Percentiles rank a stretch among this genome's conserved stretches.
phyloP scores from a whole-genome alignment of 2,888 invertebrate genomes.

The Torymus texanus region DNA sequence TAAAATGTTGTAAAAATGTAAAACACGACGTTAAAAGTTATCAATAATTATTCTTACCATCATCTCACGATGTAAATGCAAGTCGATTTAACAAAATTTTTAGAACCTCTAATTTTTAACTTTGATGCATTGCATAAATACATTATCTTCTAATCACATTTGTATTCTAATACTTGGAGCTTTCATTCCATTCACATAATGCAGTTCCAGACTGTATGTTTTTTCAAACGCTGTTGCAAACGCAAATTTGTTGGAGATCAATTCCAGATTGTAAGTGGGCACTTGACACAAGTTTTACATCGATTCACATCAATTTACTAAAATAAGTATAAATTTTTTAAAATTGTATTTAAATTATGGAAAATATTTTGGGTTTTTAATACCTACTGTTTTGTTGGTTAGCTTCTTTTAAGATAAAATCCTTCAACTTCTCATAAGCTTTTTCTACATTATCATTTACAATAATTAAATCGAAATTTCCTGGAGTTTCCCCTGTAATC shows the following conservation, averaged over 20 bases:
- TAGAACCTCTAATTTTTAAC: conserved; percentile 6
- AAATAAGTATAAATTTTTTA: conserved; percentile 24
- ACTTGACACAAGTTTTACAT: conserved; percentile 32
- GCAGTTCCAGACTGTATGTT: conserved; percentile 31
- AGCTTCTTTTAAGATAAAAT: conserved; percentile 82
- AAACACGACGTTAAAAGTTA: conserved; percentile 20
- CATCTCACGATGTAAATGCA: conserved; percentile 39
- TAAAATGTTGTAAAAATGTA: conserved; percentile 15
- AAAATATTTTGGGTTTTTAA: conserved; percentile 14
- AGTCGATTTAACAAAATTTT: conserved; percentile 29
- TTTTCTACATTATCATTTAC: conserved; percentile 88
- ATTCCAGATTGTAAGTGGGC: conserved; percentile 45
- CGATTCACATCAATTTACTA: conserved; percentile 29
- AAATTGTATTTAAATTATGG: conserved; percentile 1
- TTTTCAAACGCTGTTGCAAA: conserved; percentile 26
- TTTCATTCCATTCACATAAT: conserved; percentile 31
- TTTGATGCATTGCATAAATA: conserved; percentile 56
- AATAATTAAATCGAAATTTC: conserved; percentile 89
- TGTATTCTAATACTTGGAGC: conserved; percentile 51
- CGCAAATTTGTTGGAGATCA: conserved; percentile 41
- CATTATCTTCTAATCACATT: conserved; percentile 51
- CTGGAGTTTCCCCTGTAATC: conserved; percentile 78
- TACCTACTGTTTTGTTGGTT: conserved; percentile 72
- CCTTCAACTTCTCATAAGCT: conserved; percentile 85
- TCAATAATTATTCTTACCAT: conserved; percentile 5